Conservation (phyloP, 2,113 vertebrate species). For the Mesitornis unicolor region DNA sequence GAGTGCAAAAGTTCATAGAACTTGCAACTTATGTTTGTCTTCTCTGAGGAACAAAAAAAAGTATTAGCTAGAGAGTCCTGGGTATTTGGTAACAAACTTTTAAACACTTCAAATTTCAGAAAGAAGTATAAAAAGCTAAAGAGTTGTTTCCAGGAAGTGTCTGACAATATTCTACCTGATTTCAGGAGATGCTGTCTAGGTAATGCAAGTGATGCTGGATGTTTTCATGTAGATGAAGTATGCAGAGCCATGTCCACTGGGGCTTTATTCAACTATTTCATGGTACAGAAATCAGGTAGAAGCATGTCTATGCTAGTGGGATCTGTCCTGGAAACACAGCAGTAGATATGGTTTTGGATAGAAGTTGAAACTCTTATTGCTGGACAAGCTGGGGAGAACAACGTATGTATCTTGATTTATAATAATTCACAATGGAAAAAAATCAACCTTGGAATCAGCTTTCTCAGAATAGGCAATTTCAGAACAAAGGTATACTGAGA, state of each 20-base stretch:
- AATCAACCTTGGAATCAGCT: not conserved
- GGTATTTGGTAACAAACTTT: not conserved
- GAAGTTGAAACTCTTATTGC: not conserved
- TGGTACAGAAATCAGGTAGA: not conserved
- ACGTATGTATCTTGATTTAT: not conserved
- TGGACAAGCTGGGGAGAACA: not conserved
- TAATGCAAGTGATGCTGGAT: not conserved
- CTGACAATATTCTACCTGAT: not conserved
- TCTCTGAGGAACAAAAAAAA: not conserved
- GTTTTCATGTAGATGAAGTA: not conserved
- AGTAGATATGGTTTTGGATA: not conserved
- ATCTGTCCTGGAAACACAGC: not conserved
- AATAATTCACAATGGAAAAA: not conserved
- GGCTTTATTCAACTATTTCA: not conserved
- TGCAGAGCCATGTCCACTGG: not conserved
- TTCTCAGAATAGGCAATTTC: not conserved
- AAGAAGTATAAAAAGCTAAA: not conserved
- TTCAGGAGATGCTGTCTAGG: not conserved
- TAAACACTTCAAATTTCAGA: not conserved
- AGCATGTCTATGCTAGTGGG: not conserved
- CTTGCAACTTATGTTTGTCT: not conserved
- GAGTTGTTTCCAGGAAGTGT: not conserved
- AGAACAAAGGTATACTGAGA: not conserved
- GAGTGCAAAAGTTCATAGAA: not conserved
- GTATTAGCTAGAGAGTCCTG: not conserved